Conservation (phyloP, 2,797 vertebrate genomes). For the Gallinago nigripennis region DNA sequence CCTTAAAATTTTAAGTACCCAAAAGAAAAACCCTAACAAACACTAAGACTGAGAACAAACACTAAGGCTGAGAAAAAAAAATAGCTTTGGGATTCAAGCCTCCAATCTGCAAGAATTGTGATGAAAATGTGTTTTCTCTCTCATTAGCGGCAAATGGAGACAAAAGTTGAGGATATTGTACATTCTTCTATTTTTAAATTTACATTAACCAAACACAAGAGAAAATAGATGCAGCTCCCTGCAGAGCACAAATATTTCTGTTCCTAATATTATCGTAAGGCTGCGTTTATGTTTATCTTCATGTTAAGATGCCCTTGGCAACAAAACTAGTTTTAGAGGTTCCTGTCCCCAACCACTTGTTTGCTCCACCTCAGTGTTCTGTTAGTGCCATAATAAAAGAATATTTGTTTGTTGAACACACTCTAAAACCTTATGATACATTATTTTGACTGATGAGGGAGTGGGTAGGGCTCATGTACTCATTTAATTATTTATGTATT, state of each 20-base stretch:
- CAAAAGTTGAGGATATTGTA: background rate
- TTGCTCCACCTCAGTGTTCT: background rate
- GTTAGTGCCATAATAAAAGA: background rate
- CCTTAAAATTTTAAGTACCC: background rate
- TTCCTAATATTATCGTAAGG: background rate
- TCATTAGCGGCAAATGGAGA: background rate
- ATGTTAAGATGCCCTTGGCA: background rate
- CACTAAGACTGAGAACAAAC: background rate
- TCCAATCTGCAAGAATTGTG: background rate
- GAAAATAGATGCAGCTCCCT: background rate
- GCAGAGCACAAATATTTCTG: background rate
- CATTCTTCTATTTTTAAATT: slow-evolving; percentile 10
- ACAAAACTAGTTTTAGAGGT: background rate
- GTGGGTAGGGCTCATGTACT: background rate
- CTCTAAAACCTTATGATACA: background rate
- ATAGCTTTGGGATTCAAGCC: background rate
- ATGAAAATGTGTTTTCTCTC: background rate
- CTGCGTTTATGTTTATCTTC: background rate
- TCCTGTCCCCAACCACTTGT: background rate
- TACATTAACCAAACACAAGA: background rate
- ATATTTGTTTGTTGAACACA: background rate
- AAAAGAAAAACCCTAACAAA: background rate
- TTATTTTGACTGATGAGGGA: background rate
- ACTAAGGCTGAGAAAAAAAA: background rate
- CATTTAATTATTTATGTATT: background rate